phyloP scores from a whole-genome alignment of 2,888 invertebrate species.

The Drosophila crucigera region DNA sequence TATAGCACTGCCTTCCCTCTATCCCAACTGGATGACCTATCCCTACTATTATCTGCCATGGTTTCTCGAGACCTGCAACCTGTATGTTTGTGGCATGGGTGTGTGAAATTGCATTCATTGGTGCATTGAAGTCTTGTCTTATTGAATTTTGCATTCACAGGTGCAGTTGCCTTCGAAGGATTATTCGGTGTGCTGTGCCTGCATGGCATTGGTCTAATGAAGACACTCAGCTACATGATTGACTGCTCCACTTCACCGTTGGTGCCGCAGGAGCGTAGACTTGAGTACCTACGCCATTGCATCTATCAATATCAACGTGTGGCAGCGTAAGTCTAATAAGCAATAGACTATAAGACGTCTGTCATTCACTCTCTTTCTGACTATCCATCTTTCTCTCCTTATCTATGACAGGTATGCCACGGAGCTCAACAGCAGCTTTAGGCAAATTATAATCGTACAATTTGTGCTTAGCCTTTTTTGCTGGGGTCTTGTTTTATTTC shows the following conservation, averaged over 20 bases:
- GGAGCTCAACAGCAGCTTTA: constrained; percentile 67
- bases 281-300: constrained; percentile 74
- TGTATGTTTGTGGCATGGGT: constrained; percentile 70
- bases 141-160: constrained; percentile 40
- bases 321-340: constrained; percentile 50
- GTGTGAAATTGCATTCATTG: constrained; percentile 26
- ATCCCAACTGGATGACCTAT: constrained; percentile 74
- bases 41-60: constrained; percentile 77
- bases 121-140: constrained; percentile 6
- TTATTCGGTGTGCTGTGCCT: constrained; percentile 76
- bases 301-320: constrained; percentile 76
- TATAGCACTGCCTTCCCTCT: constrained; percentile 71
- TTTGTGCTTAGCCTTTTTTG: constrained; percentile 76
- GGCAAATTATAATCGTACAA: constrained; percentile 77
- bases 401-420: constrained; percentile 62
- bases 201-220: constrained; percentile 74
- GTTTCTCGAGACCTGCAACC: constrained; percentile 51
- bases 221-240: constrained; percentile 67
- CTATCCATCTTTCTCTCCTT: background rate
- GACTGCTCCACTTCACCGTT: constrained; percentile 66
- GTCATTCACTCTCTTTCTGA: background rate
- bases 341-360: background rate
- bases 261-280: constrained; percentile 69
- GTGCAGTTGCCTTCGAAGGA: constrained; percentile 78
- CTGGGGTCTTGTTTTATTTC: constrained; percentile 75